These are phyloP conservation scores for Apostichopus leukothele DNA, from an alignment of 53 echinoderm and acorn worm genomes.

Conservation along the genomic window DNA sequence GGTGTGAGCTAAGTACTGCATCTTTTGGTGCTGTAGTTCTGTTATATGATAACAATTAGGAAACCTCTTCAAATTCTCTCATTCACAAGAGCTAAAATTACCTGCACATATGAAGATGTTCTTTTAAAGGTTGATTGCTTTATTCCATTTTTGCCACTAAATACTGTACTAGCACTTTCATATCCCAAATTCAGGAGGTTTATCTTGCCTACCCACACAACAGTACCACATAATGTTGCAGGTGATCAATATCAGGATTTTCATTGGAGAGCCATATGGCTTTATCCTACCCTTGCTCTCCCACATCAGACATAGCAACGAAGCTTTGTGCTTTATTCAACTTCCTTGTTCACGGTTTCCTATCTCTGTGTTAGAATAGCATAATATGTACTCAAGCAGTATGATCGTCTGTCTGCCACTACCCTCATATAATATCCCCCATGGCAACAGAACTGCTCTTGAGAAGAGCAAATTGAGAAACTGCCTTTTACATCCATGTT, in stretches of 20 bases:
- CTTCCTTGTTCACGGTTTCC: constrained; percentile 22
- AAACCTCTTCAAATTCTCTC: too few relatives aligned
- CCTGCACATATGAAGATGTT: too few relatives aligned
- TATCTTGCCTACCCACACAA: background rate
- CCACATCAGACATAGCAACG: constrained; percentile 2
- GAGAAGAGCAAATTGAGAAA: constrained; percentile 33
- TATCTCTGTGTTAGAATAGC: background rate
- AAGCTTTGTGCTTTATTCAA: background rate
- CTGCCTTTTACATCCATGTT: background rate
- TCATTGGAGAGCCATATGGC: background rate
- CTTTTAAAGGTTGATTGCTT: too few relatives aligned
- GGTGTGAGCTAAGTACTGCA: too few relatives aligned
- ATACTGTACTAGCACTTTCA: constrained; percentile 1
- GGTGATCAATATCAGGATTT: background rate
- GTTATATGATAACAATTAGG: too few relatives aligned
- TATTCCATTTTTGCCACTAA: background rate
- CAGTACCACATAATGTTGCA: background rate
- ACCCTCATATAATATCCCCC: constrained; percentile 29
- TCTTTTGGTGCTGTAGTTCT: too few relatives aligned
- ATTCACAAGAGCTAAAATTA: too few relatives aligned
- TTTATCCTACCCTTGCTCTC: background rate
- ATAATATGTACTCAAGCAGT: background rate
- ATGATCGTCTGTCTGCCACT: background rate
- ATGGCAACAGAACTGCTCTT: constrained; percentile 23
- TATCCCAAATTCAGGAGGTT: background rate